Evolutionary conservation across 1,140 invertebrate genomes (phyloP).

Genomic region (Leucophenga varia): DNA sequence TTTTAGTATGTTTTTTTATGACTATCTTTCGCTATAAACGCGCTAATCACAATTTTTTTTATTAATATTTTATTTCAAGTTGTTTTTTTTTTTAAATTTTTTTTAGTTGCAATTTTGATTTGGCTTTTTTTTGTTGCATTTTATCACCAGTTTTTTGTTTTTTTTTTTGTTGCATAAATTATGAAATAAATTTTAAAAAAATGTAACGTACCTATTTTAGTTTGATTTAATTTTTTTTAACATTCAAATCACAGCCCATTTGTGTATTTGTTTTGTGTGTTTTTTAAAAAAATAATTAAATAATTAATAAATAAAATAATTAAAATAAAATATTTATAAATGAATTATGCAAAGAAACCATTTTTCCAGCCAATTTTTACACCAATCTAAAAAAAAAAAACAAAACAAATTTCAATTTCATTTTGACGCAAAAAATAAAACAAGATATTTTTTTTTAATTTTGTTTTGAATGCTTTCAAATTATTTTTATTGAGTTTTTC

Average conservation of each 20-base stretch:
- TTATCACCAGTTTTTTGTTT: too few species aligned
- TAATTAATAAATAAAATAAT: too few species aligned
- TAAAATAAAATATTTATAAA: too few species aligned
- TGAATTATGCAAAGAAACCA: too few species aligned
- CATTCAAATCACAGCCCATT: conserved; percentile 48
- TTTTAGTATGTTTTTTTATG: conserved; percentile 34
- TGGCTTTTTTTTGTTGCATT: conserved; percentile 34
- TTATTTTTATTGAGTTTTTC: too few species aligned
- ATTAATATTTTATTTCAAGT: conserved; percentile 21
- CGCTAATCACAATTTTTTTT: too few species aligned
- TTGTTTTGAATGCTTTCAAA: conserved; percentile 7
- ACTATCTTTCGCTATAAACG: too few species aligned
- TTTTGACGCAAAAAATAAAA: too few species aligned
- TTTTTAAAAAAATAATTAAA: conserved; percentile 19
- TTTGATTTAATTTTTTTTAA: conserved; percentile 30
- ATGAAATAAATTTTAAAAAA: conserved; percentile 9
- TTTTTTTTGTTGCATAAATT: conserved; percentile 25
- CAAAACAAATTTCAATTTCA: too few species aligned
- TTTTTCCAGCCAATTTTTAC: too few species aligned
- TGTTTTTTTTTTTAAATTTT: conserved; percentile 5
- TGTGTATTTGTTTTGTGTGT: conserved; percentile 29
- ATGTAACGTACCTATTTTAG: conserved; percentile 34
- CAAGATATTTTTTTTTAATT: neutral
- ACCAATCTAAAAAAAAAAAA: too few species aligned
- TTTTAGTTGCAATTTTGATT: conserved; percentile 44